Percentiles rank a stretch among this genome's conserved stretches.
Conservation (phyloP, 2,113 vertebrate species). For the Thryonomys swinderianus region DNA sequence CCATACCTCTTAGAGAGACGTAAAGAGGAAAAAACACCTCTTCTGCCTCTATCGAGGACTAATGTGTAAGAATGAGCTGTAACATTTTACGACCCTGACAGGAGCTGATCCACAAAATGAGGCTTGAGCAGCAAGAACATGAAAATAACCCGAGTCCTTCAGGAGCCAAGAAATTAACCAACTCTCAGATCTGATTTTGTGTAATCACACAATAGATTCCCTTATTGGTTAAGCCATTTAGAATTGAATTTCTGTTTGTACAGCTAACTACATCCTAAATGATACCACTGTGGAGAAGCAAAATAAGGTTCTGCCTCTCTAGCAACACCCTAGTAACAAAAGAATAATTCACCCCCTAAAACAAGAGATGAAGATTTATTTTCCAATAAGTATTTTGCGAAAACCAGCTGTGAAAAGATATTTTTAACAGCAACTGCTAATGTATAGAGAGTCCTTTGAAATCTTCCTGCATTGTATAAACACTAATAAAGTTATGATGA, state of each 20-base stretch:
- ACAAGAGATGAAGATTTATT: constrained; percentile 49
- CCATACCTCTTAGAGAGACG: neutral
- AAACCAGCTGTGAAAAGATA: constrained; percentile 64
- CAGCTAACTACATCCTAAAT: neutral
- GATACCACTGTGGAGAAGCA: neutral
- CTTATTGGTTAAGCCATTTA: constrained; percentile 43
- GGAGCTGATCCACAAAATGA: neutral
- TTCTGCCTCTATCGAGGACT: neutral
- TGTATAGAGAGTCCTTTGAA: constrained; percentile 50
- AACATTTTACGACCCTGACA: neutral
- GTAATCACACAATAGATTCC: neutral
- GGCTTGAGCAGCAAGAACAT: neutral
- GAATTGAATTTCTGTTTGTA: constrained; percentile 44
- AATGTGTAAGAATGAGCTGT: neutral
- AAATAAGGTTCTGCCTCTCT: neutral
- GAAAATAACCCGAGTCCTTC: constrained; percentile 13
- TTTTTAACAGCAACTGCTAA: constrained; percentile 61
- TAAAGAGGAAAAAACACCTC: neutral
- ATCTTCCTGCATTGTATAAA: constrained; percentile 51
- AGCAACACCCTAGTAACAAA: constrained; percentile 9
- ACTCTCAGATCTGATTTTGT: neutral
- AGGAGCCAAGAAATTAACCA: constrained; percentile 10
- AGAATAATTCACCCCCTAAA: neutral
- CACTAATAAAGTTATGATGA: constrained; percentile 63
- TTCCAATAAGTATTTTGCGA: constrained; percentile 19